Evolutionary conservation across 2,113 vertebrate species (phyloP), one percentile per base, ranked within the genome.

Genomic region (Takifugu bimaculatus): DNA sequence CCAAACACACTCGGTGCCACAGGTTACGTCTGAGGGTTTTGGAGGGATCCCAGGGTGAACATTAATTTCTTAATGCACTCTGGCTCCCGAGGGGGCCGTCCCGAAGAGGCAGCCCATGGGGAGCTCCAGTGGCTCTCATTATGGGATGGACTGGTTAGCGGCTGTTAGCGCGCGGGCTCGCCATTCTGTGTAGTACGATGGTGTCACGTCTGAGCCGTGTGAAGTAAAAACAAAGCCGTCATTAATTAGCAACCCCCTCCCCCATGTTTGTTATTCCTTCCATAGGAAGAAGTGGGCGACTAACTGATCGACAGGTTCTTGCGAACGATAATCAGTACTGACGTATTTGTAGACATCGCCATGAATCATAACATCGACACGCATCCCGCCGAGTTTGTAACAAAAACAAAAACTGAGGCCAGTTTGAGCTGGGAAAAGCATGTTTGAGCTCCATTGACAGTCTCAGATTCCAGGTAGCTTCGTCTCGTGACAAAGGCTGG

Each of bases 51-150:
- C 90, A 88, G 86, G 90, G 89, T 90, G 93, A 88, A 93, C 92
- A 90, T 93, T 93, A 89, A 93, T 87, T 89, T 93, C 92, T 91
- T 92, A 92, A 93, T 93, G 91, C 90, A 89, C 90, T 93, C 75
- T 83, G 78, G 73, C 50, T 87, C 78, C 78, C 90, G 28, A 65
- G 89, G 88, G 90, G 81, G 68, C 78, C 70, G 86, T 84, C 77
- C 79, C 81, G 67, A 73, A 79, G 87, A 86, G 70, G 2, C 69
- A 57, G 28, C 63, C 90, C 55, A 87, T 47, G 32, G 88, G 89
- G 88, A 87, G 60, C 85, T 83, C 88, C 87, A 77, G 78, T 72
- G 80, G 85, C 89, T 85, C 87, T 90, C 90, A 83, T 85, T 90
- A 86, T 66, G 57, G 72, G 71, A 71, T 67, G 61, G 72, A 78